A percentile compares a stretch with the other conserved stretches of the same genome.
Evolutionary conservation across 2,888 invertebrate genomes (phyloP).

Genomic region (Cepaea hortensis): DNA sequence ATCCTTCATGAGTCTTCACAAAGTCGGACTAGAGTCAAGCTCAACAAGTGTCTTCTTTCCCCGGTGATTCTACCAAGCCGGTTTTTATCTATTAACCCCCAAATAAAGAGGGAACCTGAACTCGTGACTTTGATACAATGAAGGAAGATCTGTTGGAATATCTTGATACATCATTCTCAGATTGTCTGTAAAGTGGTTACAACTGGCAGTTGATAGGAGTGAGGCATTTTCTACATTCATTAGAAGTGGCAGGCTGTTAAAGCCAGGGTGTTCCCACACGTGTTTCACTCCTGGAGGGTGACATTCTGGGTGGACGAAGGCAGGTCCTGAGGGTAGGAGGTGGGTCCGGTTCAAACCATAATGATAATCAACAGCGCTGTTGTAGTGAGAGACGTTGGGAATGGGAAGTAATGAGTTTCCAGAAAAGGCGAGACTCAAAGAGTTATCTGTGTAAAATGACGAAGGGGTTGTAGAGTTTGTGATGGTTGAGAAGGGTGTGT

Average conservation of each 20-base stretch:
- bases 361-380: not conserved
- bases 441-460: not conserved
- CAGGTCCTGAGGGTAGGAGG: not conserved
- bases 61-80: no score
- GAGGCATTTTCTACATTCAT: not conserved
- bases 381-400: not conserved
- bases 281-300: not conserved
- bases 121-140: not conserved
- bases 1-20: no score
- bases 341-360: not conserved
- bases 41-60: no score
- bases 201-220: not conserved
- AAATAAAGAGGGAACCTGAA: not conserved
- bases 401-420: not conserved
- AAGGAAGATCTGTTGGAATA: slow-evolving; percentile 1
- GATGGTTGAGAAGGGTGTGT: not conserved
- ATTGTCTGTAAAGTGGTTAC: not conserved
- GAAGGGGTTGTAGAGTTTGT: not conserved
- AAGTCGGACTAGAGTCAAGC: no score
- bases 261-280: not conserved
- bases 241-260: not conserved
- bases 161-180: not conserved
- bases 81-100: slow-evolving; percentile 3
- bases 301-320: not conserved
- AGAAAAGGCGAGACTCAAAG: slow-evolving; percentile 1